A percentile compares a stretch with the other conserved stretches of the same genome.
Conservation (phyloP, 1,140 invertebrate genomes). For the Apolygus lucorum region DNA sequence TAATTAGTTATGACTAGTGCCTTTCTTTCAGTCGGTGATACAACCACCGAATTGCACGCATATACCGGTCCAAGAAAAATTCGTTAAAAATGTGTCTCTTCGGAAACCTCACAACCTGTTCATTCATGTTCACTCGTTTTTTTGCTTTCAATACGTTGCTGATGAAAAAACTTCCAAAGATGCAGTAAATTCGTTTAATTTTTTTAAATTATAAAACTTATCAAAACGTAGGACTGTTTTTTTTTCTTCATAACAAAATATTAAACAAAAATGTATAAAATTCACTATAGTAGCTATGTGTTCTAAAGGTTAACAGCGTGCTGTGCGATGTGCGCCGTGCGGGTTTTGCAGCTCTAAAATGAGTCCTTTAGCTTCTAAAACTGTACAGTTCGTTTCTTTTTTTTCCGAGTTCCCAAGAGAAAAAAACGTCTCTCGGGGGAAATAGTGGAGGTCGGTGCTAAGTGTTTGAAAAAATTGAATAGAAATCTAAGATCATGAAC, state of each 20-base stretch:
- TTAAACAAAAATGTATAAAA: slow-evolving; percentile 6
- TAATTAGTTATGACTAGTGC: slow-evolving; percentile 13
- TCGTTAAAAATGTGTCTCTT: background rate
- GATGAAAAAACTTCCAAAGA: too few relatives aligned
- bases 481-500: background rate
- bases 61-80: slow-evolving; percentile 5
- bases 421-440: too few relatives aligned
- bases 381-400: slow-evolving; percentile 8
- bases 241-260: background rate
- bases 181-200: background rate
- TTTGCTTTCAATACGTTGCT: too few relatives aligned
- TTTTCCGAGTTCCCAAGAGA: too few relatives aligned
- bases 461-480: background rate
- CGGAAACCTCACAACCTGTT: slow-evolving; percentile 1
- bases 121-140: background rate
- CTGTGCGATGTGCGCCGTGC: slow-evolving; percentile 3
- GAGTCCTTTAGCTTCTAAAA: background rate
- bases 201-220: background rate
- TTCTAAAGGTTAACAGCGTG: slow-evolving; percentile 6
- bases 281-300: background rate
- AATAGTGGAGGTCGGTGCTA: background rate
- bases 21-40: background rate
- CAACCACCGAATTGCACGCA: slow-evolving; percentile 9
- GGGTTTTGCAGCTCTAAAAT: background rate
- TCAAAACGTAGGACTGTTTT: background rate